Base-by-base conservation (phyloP, 2,888 invertebrate species). In the Caenorhabditis becei region DNA sequence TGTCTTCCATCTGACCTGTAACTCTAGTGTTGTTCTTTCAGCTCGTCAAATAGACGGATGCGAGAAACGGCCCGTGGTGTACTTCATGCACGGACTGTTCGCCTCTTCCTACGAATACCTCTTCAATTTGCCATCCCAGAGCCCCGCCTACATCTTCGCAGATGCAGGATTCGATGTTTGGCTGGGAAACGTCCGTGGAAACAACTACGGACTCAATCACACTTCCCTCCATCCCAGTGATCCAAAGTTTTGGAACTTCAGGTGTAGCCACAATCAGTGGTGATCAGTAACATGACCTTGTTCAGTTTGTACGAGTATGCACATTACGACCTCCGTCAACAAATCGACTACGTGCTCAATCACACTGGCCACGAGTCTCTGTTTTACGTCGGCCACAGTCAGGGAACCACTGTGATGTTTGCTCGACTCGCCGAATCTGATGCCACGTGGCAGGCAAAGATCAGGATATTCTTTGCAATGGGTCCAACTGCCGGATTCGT, bases 131-230 rank as follows among this genome's bases (percentile, higher is more conserved):
- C 81, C 81, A 16, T 72, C 77, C 24, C 77, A 77, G 53, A 72
- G 77, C 54, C 53, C 75, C 14, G 77, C 77, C 0, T 81, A 61
- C 41, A 32, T 81, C n/a, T 77, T 81, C 32, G 81, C 81, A 8
- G 81, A 81, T 58, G 81, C 81, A 3, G 81, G 81, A 14, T 81
- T 77, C 20, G 81, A 81, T 63, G 81, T 81, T 1, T 81, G 81
- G 81, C n/a, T 81, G 32, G 77, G 81, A 8, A 81, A 81, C 44
- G 67, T 81, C 10, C 59, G 81, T 26, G 81, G 81, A 4, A 77
- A 56, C 2, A 35, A 59, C 23, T 81, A 77, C 56, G 77, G 81
- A 20, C 16, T 56, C 20, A 81, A 77, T 28, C 81, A 81, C 20
- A 77, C 71, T 3, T 24, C 10, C 0, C 51, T 74, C 28, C 2